These are phyloP conservation scores for Coelopa pilipes DNA, from an alignment of 2,888 invertebrate species.

Conservation along the genomic window DNA sequence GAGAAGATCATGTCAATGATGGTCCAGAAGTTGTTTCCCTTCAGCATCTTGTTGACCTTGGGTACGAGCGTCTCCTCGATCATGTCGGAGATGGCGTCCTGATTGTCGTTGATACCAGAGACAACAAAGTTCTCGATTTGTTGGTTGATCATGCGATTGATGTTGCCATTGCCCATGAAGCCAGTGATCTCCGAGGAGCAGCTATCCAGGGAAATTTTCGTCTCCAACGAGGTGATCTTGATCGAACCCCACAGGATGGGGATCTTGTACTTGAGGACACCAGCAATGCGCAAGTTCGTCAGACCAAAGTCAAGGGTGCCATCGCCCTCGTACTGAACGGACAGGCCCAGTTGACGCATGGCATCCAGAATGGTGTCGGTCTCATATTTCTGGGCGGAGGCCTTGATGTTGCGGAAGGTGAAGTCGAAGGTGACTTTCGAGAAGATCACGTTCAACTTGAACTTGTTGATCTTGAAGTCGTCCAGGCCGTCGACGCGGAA, in stretches of 20 bases:
- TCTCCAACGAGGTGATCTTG: slow-evolving; percentile 56
- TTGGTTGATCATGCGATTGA: slow-evolving; percentile 53
- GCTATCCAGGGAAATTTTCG: slow-evolving; percentile 51
- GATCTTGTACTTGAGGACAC: slow-evolving; percentile 56
- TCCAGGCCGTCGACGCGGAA: slow-evolving; percentile 59
- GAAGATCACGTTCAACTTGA: slow-evolving; percentile 56
- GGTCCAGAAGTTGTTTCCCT: slow-evolving; percentile 60
- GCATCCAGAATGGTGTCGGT: slow-evolving; percentile 57
- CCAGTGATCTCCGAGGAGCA: slow-evolving; percentile 56
- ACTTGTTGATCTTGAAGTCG: slow-evolving; percentile 54
- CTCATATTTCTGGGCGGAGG: slow-evolving; percentile 54
- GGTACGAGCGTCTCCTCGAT: slow-evolving; percentile 57
- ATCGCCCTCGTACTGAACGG: slow-evolving; percentile 56
- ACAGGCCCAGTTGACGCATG: slow-evolving; percentile 52
- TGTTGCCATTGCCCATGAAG: slow-evolving; percentile 52
- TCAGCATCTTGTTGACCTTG: slow-evolving; percentile 53
- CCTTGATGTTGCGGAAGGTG: slow-evolving; percentile 53
- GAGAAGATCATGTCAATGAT: slow-evolving; percentile 52
- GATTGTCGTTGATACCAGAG: slow-evolving; percentile 53
- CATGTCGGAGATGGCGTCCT: slow-evolving; percentile 50
- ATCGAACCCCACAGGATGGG: slow-evolving; percentile 61
- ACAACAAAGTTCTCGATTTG: slow-evolving; percentile 54
- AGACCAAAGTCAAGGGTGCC: slow-evolving; percentile 56
- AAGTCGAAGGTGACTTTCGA: slow-evolving; percentile 56
- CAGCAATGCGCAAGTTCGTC: slow-evolving; percentile 54